phyloP scores from a whole-genome alignment of 92 coral and sea anemone genomes.

The Paragorgia papillata region DNA sequence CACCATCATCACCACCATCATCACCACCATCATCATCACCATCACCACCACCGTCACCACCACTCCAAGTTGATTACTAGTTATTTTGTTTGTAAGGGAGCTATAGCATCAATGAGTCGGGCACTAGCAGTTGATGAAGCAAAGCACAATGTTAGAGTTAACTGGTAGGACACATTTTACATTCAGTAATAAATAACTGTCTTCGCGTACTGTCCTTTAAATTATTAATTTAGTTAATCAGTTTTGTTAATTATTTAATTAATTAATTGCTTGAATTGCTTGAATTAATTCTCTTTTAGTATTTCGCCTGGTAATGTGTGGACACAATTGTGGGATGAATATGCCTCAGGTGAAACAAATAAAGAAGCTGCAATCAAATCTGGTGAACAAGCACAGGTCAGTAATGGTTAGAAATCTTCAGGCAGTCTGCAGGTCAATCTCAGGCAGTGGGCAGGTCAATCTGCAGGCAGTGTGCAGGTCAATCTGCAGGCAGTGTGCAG shows the following conservation, averaged over 20 bases:
- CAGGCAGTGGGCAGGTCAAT: not conserved
- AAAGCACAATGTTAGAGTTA: slow-evolving; percentile 86
- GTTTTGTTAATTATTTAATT: too few relatives aligned
- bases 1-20: not conserved
- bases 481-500: too few relatives aligned
- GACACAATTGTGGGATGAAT: slow-evolving; percentile 90
- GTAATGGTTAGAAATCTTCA: too few relatives aligned
- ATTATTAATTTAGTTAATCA: too few relatives aligned
- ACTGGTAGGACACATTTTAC: slow-evolving; percentile 59
- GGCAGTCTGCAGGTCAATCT: not conserved
- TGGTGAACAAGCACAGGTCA: slow-evolving; percentile 91
- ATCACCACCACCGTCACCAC: too few relatives aligned
- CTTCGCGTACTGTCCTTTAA: too few relatives aligned
- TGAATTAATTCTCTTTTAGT: slow-evolving; percentile 57
- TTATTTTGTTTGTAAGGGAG: too few relatives aligned
- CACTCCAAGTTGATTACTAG: too few relatives aligned
- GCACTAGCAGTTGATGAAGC: slow-evolving; percentile 97
- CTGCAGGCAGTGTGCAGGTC: too few relatives aligned
- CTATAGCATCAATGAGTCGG: slow-evolving; percentile 85
- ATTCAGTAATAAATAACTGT: too few relatives aligned
- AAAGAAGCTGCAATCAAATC: slow-evolving; percentile 67
- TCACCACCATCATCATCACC: too few relatives aligned
- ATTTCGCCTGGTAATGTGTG: slow-evolving; percentile 86
- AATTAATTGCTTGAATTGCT: too few relatives aligned
- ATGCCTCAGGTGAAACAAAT: slow-evolving; percentile 61